A percentile compares a stretch with the other conserved stretches of the same genome.
phyloP scores from a whole-genome alignment of 2,797 vertebrate genomes.

The Semotilus atromaculatus region DNA sequence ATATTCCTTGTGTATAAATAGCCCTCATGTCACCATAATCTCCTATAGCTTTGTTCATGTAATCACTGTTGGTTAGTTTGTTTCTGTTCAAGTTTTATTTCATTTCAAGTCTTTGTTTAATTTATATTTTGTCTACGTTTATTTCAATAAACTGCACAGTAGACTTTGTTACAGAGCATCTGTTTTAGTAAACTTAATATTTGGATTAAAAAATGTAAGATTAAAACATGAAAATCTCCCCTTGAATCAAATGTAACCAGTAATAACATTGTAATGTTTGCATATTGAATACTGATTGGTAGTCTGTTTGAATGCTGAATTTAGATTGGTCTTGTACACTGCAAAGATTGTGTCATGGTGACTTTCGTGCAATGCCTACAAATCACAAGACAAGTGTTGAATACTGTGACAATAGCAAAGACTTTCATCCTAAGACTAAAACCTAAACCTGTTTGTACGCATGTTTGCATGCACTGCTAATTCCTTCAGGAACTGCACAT shows the following conservation, averaged over 20 bases:
- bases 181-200: neutral
- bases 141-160: too few species aligned
- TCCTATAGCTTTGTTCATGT: too few species aligned
- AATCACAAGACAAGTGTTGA: neutral
- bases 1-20: too few species aligned
- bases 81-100: too few species aligned
- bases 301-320: neutral
- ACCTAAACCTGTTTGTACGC: too few species aligned
- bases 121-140: too few species aligned
- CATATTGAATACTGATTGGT: neutral
- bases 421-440: neutral
- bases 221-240: neutral
- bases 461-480: neutral
- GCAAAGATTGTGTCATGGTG: neutral
- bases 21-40: too few species aligned
- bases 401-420: neutral
- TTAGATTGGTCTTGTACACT: neutral
- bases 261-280: neutral
- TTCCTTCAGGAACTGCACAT: neutral
- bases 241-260: neutral
- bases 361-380: neutral
- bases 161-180: too few species aligned
- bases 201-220: neutral
- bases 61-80: too few species aligned
- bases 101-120: too few species aligned